Evolutionary conservation across 1,140 invertebrate species (phyloP), one percentile per base, ranked within the genome.

Genomic region (Drosophila mauritiana): DNA sequence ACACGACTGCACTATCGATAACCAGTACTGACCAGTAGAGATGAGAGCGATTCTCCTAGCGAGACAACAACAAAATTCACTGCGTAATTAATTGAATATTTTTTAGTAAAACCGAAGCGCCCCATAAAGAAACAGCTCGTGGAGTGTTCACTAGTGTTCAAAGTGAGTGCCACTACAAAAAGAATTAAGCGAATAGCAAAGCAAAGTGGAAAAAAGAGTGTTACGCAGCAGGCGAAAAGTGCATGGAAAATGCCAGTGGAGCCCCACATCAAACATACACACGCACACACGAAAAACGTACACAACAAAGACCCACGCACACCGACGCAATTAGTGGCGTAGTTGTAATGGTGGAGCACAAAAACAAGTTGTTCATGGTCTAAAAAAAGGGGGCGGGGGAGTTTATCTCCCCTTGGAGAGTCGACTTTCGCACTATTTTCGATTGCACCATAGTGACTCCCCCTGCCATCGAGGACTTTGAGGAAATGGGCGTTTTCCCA

Each of bases 401-500:
- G 40, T 7, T n/a, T 70, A 57, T 62, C 49, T 68, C 57, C 63
- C 62, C 46, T 51, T 64, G 25, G 31, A 52, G 31, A 52, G 17
- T 20, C 31, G 31, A 52, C 61, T 31, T 56, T 73, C 53, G 51
- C 34, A 49, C 54, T 63, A 52, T 57, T 59, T 68, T 57, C 43
- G 22, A 63, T 74, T 69, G 59, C 39, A 40, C 52, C 25, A 46
- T 42, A 46, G 31, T 49, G n/a, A 54, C 62, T 67, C 78, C 54
- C 61, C 59, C 43, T 52, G 5, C 42, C 8, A 8, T 10, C 43
- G n/a, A n/a, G 17, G 20, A 37, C 12, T 12, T 40, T 5, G 7
- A 36, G 59, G 75, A 88, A 82, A 82, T 86, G 83, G 83, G 83
- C 83, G 83, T 86, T 76, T 85, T 88, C 75, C 12, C 63, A 61